Evolutionary conservation across 1,140 invertebrate genomes (phyloP).

Genomic region (Aphelinus certus): DNA sequence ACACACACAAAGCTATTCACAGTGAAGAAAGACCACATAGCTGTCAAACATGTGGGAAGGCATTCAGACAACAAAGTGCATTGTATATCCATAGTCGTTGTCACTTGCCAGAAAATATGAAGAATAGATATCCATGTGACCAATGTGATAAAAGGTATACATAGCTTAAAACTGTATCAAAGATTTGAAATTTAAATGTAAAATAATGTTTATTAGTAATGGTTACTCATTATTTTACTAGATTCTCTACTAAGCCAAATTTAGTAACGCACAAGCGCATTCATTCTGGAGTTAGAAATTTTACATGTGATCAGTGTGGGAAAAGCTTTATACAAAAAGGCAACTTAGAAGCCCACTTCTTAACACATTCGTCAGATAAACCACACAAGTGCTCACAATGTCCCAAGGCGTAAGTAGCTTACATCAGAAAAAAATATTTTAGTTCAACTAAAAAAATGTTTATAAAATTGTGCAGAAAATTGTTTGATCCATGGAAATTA

Average conservation of each 20-base stretch:
- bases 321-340: slow-evolving; percentile 72
- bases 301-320: slow-evolving; percentile 71
- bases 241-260: slow-evolving; percentile 69
- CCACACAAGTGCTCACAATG: slow-evolving; percentile 61
- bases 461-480: background rate
- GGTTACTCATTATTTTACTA: slow-evolving; percentile 29
- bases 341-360: slow-evolving; percentile 69
- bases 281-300: slow-evolving; percentile 67
- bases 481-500: too few relatives aligned
- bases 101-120: slow-evolving; percentile 68
- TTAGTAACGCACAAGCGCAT: slow-evolving; percentile 70
- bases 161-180: slow-evolving; percentile 22
- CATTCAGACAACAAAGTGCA: slow-evolving; percentile 68
- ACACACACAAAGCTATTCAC: slow-evolving; percentile 66
- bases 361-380: slow-evolving; percentile 68
- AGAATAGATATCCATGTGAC: slow-evolving; percentile 69
- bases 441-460: background rate
- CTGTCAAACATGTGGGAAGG: slow-evolving; percentile 68
- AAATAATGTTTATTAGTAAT: background rate
- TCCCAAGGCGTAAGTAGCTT: slow-evolving; percentile 58
- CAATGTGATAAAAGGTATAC: slow-evolving; percentile 68
- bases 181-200: too few relatives aligned
- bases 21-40: slow-evolving; percentile 65
- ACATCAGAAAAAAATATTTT: too few relatives aligned
- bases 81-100: slow-evolving; percentile 67